Evolutionary conservation across 2,797 vertebrate genomes (phyloP), one percentile per base, ranked within the genome.

Genomic region (Pipistrellus pipistrellus): DNA sequence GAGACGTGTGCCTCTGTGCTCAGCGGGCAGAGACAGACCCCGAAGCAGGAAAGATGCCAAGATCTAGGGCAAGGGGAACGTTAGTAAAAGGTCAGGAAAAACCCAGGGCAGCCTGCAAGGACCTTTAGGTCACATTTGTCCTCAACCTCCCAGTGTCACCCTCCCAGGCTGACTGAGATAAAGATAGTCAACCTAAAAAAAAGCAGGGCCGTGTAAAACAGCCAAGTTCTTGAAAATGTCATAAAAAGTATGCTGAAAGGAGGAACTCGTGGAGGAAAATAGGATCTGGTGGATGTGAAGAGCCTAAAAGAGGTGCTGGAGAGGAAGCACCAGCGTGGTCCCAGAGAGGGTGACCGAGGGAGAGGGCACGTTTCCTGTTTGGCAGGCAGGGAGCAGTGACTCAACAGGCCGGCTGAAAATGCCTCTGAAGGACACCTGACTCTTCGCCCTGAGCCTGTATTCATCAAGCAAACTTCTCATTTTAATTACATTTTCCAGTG

Each of bases 401-500:
- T 93, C 86, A 77, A 14, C 0, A 85, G 75, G 41, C 64, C 77
- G 51, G 55, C 44, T 55, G 80, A 57, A 75, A 81, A 64, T 3
- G 21, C 41, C 81, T 68, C 88, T 35, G 30, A 57, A 62, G 64
- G 82, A 71, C 84, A 91, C 78, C 71, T 66, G 93, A 83, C 72
- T 77, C 76, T 89, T 10, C 0, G 51, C 51, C 66, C 87, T 25
- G 35, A 88, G 32, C 66, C 85, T 27, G 38, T 41, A 66, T 76
- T 76, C 78, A 68, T 86, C 78, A 81, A 91, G 77, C 72, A 89
- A 73, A 91, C 66, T 84, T 83, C 69, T 89, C 23, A 84, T 57
- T 89, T 92, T 91, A 93, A 95, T 93, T 87, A 94, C 62, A 69
- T 95, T 90, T 93, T 71, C 91, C 87, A 83, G 30, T 35, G 90